Evolutionary conservation across 2,797 vertebrate genomes (phyloP).

Genomic region (Echiichthys vipera): DNA sequence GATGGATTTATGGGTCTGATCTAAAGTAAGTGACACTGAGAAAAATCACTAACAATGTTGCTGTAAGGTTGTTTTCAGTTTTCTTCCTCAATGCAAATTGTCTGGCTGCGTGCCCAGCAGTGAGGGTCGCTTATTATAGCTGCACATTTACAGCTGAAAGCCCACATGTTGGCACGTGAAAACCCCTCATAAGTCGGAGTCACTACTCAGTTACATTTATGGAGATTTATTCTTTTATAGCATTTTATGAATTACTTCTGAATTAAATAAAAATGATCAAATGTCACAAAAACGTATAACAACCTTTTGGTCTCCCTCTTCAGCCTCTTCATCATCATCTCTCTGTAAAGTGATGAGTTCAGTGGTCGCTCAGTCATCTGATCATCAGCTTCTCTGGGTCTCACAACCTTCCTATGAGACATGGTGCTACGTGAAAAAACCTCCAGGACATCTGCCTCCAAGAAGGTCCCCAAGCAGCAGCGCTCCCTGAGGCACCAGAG

Average conservation of each 20-base stretch:
- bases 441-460: conserved; percentile 65
- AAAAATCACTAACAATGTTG: fast-evolving
- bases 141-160: neutral
- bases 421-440: conserved; percentile 83
- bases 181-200: neutral
- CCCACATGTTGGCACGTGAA: neutral
- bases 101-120: neutral
- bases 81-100: neutral
- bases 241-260: neutral
- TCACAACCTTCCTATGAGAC: conserved; percentile 30
- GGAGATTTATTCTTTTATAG: neutral
- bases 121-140: neutral
- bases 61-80: neutral
- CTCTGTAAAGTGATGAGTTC: conserved; percentile 15
- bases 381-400: conserved; percentile 20
- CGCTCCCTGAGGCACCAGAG: conserved; percentile 80
- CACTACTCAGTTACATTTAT: neutral
- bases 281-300: neutral
- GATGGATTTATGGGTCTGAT: conserved; percentile 7
- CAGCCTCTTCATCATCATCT: neutral
- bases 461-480: conserved; percentile 74
- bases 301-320: neutral
- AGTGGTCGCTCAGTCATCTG: neutral
- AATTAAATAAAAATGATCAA: neutral
- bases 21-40: conserved; percentile 37